Base-by-base conservation (phyloP, 1,140 invertebrate species). In the Homalodisca vitripennis region DNA sequence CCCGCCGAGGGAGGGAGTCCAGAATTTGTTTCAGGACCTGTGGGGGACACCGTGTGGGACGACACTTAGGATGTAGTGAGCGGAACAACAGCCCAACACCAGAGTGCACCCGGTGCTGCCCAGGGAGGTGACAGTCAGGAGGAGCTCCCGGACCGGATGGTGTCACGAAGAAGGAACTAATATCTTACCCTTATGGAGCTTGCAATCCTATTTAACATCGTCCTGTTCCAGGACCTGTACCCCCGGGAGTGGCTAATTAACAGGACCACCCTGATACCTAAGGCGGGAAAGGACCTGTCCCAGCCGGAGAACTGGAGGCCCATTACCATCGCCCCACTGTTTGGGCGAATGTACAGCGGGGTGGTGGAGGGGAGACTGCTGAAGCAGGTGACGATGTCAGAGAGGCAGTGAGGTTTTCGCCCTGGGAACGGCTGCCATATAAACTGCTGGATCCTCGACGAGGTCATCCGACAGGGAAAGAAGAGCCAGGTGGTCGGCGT, bases 281-380 rank as follows among this genome's bases (percentile, higher is more conserved):
- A n/a, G n/a, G 0, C 71, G 24, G 73, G 71, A 0, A 75, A 73
- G n/a, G 55, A 69, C 3, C 3, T 62, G 0, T 10, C 1, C 6
- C 30, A 63, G 0, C 71, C 75, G 0, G 69, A 46, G 0, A 68
- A 75, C n/a, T 76, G 62, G 27, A 48, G 77, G n/a, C 75, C 76
- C 0, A 75, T 77, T 0, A 76, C 76, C 0, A 72, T 77, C 0
- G 47, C 70, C 0, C 73, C 71, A 0, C 51, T 75, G 10, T 0
- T 75, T 0, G 46, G 41, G 0, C 67, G 75, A 17, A n/a, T 72
- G 0, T 75, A 70, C 31, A 72, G 71, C 0, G 67, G 41, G 0
- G 0, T 74, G 0, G 1, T 77, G 0, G 72, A 73, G 14, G 24
- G 14, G 1, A 34, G 47, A 29, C 24, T 67, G 12, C 10, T 41